Percentiles rank a stretch among this genome's conserved stretches.
Conservation (phyloP, 2,888 invertebrate species). For the Steinernema hermaphroditum region DNA sequence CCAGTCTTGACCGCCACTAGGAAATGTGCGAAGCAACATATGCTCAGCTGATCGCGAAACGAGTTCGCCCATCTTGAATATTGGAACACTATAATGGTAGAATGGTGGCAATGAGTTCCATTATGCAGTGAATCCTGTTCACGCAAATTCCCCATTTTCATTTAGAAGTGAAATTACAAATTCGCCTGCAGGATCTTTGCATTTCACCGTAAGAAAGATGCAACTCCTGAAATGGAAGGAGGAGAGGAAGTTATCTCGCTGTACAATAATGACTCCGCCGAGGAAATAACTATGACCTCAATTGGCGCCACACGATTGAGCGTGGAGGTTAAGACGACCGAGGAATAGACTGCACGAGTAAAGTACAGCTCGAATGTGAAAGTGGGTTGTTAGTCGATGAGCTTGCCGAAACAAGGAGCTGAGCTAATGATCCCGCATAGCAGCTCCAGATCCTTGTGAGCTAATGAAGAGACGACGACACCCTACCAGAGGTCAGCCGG, state of each 20-base stretch:
- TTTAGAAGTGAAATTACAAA: neutral
- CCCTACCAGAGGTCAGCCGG: conserved; percentile 23
- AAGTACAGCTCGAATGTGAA: neutral
- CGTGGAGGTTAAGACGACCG: neutral
- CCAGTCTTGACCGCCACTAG: neutral
- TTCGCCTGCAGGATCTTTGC: neutral
- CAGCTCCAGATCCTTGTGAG: neutral
- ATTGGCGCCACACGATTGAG: neutral
- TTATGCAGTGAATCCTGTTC: neutral
- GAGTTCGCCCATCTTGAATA: neutral
- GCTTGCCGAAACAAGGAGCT: neutral
- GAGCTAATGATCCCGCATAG: neutral
- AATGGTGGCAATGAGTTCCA: neutral
- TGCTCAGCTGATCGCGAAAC: neutral
- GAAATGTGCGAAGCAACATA: neutral
- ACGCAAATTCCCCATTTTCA: neutral
- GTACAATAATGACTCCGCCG: conserved; percentile 13
- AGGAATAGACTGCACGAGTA: neutral
- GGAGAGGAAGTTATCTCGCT: conserved; percentile 12
- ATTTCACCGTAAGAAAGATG: neutral
- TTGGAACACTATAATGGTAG: neutral
- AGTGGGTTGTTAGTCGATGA: neutral
- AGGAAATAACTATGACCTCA: conserved; percentile 27
- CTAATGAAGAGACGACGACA: conserved; percentile 16
- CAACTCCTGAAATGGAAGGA: neutral